Conservation (phyloP, 2,888 invertebrate genomes). For the Gisinianus flammeolus region DNA sequence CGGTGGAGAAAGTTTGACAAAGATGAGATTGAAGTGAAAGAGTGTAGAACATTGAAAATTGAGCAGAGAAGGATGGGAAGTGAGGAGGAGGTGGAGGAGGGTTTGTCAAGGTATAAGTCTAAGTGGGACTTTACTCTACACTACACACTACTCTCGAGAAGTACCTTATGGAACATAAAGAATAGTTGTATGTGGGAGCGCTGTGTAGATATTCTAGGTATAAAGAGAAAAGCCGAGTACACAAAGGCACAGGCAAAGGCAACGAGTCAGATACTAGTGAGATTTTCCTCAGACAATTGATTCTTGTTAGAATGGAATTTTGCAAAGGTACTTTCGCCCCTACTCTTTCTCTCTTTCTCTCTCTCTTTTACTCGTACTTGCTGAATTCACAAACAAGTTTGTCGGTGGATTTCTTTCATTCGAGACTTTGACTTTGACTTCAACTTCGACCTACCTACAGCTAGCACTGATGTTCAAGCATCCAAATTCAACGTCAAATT, state of each 20-base stretch:
- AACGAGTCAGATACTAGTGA: conserved; percentile 25
- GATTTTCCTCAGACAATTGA: conserved; percentile 40
- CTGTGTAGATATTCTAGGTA: no score
- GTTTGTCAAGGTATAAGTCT: background rate
- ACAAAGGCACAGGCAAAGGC: conserved; percentile 13
- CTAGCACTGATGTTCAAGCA: background rate
- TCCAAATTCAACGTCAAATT: background rate
- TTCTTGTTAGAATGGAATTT: conserved; percentile 40
- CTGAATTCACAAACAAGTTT: conserved; percentile 38
- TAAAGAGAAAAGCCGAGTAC: background rate
- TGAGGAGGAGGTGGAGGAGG: background rate
- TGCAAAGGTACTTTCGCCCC: conserved; percentile 28
- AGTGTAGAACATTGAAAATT: background rate
- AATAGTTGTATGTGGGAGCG: no score
- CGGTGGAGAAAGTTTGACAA: conserved; percentile 30
- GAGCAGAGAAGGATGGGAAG: background rate
- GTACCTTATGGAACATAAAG: no score
- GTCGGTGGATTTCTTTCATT: conserved; percentile 23
- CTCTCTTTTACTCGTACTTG: background rate
- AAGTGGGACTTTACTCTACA: no score
- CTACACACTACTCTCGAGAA: no score
- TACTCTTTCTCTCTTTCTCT: background rate
- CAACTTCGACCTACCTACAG: background rate
- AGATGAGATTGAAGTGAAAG: conserved; percentile 17
- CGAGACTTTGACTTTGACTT: background rate